Percentiles rank a stretch among this genome's conserved stretches.
Evolutionary conservation across 2,113 vertebrate species (phyloP).

Genomic region (Puntigrus tetrazona): DNA sequence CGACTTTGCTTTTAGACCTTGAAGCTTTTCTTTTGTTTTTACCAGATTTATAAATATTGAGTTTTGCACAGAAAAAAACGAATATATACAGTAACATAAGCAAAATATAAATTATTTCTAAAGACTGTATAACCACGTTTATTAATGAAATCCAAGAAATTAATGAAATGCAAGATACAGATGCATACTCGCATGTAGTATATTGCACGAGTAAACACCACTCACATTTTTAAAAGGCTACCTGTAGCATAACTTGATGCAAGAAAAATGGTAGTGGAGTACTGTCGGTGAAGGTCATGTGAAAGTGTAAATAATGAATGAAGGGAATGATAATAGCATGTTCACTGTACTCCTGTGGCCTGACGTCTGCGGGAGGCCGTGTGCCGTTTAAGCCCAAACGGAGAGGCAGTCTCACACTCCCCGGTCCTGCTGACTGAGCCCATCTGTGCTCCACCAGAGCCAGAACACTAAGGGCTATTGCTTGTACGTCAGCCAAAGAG

Average conservation of each 20-base stretch:
- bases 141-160: too few species aligned
- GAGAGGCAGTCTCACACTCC: constrained; percentile 49
- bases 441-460: constrained; percentile 50
- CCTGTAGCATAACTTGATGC: neutral
- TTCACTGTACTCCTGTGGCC: neutral
- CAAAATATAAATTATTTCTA: neutral
- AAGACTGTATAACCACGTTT: neutral
- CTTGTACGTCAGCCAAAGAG: constrained; percentile 6
- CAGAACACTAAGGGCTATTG: constrained; percentile 39
- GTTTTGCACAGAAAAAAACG: neutral
- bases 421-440: constrained; percentile 47
- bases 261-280: neutral
- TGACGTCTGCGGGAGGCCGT: neutral
- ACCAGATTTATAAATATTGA: neutral
- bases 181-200: neutral
- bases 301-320: constrained; percentile 18
- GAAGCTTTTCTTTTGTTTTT: neutral
- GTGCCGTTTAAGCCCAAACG: constrained; percentile 48
- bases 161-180: too few species aligned
- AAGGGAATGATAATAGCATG: neutral
- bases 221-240: neutral
- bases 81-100: too few species aligned
- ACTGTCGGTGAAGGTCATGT: neutral
- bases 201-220: neutral
- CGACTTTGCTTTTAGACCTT: neutral